Evolutionary conservation across 1,140 invertebrate species (phyloP).

Genomic region (Berghia stephanieae): DNA sequence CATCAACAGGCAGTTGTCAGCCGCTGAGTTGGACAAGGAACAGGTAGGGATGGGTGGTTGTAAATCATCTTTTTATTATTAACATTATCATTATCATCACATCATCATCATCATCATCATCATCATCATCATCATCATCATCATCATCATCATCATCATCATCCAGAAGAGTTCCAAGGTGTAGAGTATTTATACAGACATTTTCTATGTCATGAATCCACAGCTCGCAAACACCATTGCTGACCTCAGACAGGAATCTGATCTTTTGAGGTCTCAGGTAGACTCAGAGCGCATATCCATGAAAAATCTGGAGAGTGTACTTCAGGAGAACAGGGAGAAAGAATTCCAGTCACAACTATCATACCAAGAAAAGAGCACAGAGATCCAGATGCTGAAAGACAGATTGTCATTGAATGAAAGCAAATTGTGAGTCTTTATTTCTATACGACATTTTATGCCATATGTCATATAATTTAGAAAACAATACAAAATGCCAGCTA

Average conservation of each 20-base stretch:
- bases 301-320: conserved; percentile 62
- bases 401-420: conserved; percentile 63
- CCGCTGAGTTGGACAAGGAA: conserved; percentile 63
- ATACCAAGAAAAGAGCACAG: conserved; percentile 63
- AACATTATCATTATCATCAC: neutral
- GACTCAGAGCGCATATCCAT: conserved; percentile 51
- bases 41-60: too few species aligned
- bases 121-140: neutral
- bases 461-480: too few species aligned
- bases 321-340: conserved; percentile 64
- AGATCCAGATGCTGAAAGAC: conserved; percentile 66
- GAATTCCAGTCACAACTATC: conserved; percentile 64
- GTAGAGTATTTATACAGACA: too few species aligned
- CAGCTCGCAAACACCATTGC: conserved; percentile 58
- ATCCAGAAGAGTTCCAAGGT: too few species aligned
- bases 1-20: conserved; percentile 60
- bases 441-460: neutral
- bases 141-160: neutral
- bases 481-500: too few species aligned
- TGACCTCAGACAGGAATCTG: conserved; percentile 61
- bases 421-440: conserved; percentile 59
- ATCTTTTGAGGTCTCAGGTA: conserved; percentile 58
- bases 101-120: neutral
- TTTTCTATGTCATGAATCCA: neutral
- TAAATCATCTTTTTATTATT: too few species aligned